Base-by-base conservation (phyloP, 2,888 invertebrate species). In the Trichogramma evanescens region DNA sequence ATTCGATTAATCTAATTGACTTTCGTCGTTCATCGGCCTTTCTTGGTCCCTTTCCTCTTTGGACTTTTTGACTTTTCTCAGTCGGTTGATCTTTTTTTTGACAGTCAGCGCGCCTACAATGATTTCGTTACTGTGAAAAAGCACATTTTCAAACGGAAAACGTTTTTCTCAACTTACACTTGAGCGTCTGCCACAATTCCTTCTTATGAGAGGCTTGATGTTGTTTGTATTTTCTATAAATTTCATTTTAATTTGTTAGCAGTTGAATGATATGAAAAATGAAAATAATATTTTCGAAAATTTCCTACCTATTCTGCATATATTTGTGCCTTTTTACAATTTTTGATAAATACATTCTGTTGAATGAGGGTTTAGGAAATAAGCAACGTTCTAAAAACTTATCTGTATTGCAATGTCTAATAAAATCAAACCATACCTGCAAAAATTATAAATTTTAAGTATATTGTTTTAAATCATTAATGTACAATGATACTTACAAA, bases 161-260 rank as follows among this genome's bases (percentile, higher is more conserved):
- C 26, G 26, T 26, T 4, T 42, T 26, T 10, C 56, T 50, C 43
- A 50, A 61, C 62, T 62, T 48, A 64, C 64, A 64, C 10, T 50
- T 38, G n/a, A 62, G 43, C n/a, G 58, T 58, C 62, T 64, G 58
- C 59, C 62, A 64, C 44, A 64, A 58, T 56, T 62, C 54, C 51
- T 54, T 59, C 53, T 62, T 62, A 26, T 39, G 45, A 45, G 45
- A 45, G 44, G 8, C 9, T 4, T 26, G 10, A 40, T 10, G 42
- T 26, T 64, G 41, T 26, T 50, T 48, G 4, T 9, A 7, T 44
- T 56, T 62, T 8, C 61, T 61, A 13, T 10, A 58, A 51, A 58
- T 41, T 49, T 26, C 7, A 48, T 6, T 6, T 48, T 48, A 13
- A 48, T 1, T 48, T 48, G 10, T 5, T 2, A 26, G 26, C 26